Evolutionary conservation across 2,113 vertebrate species (phyloP), one percentile per base, ranked within the genome.

Genomic region (Cyprinus carpio): DNA sequence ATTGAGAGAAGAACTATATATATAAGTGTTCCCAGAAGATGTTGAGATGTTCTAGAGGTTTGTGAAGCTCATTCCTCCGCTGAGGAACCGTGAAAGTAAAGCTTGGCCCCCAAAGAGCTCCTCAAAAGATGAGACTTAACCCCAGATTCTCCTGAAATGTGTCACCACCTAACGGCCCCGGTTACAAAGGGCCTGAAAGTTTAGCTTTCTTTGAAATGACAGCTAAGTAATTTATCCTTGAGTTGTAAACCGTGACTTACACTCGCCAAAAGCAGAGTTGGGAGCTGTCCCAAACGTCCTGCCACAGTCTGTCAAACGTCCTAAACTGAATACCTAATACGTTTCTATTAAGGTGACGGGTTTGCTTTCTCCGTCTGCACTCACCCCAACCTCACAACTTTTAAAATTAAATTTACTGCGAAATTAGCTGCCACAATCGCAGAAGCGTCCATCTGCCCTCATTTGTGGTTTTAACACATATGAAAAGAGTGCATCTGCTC

Each of bases 261-360:
- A 37, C 67, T 71, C 1, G 37, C n/a, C n/a, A 43, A 74, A 74
- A 88, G 89, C 82, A 88, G 84, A 87, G 83, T 84, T 81, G 56
- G 43, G 71, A 81, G 27, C 74, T 16, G 15, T 71, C 67, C 67
- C n/a, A n/a, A 71, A 71, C 20, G 67, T 18, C 56, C 56, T 58
- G 56, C 29, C 29, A 69, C 29, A 34, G 27, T 67, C 64, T 1
- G 11, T 71, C 13, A 71, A 11, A n/a, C n/a, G 67, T 37, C 6
- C 20, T 71, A 71, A 1, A 71, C 11, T 37, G 67, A 71, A 4
- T 37, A 71, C n/a, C 37, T 71, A 71, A 71, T 23, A 15, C 0
- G 51, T 54, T 54, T 54, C 20, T 54, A 16, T 54, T 1, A 54
- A 58, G 11, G 4, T 60, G 10, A 78, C 37, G 29, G 5, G 10